Conservation (phyloP, 2,797 vertebrate genomes). For the Yasuhikotakia modesta region DNA sequence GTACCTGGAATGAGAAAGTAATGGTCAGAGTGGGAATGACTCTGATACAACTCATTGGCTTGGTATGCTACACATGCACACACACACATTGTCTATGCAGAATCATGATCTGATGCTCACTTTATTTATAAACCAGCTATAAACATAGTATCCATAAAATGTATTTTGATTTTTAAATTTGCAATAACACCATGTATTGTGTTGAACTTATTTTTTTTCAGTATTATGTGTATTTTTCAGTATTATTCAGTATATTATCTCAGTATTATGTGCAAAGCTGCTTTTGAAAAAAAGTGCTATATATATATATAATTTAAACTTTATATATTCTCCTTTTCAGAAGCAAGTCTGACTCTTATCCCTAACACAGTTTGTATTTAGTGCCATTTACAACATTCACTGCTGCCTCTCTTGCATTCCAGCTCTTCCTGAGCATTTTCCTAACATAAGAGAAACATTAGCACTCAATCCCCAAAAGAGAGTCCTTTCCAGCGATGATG, state of each 20-base stretch:
- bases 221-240: no score
- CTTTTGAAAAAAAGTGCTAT: no score
- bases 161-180: no score
- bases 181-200: no score
- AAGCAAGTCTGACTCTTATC: conserved; percentile 18
- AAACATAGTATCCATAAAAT: no score
- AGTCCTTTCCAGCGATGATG: conserved; percentile 21
- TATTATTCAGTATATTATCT: no score
- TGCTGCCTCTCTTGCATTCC: conserved; percentile 6
- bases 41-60: conserved; percentile 79
- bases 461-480: no score
- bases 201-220: no score
- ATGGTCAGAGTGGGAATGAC: conserved; percentile 83
- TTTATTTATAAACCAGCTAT: not conserved
- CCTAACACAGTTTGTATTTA: conserved; percentile 3
- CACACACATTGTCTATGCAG: conserved; percentile 20
- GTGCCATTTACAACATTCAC: conserved; percentile 26
- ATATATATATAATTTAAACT: no score
- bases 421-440: conserved; percentile 5
- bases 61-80: conserved; percentile 66
- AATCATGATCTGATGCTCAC: conserved; percentile 37
- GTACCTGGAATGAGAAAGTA: conserved; percentile 77
- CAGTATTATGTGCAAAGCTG: no score
- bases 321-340: conserved; percentile 35
- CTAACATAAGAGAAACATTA: conserved; percentile 25